Evolutionary conservation across 1,140 invertebrate genomes (phyloP).

Genomic region (Drosophila baimaii): DNA sequence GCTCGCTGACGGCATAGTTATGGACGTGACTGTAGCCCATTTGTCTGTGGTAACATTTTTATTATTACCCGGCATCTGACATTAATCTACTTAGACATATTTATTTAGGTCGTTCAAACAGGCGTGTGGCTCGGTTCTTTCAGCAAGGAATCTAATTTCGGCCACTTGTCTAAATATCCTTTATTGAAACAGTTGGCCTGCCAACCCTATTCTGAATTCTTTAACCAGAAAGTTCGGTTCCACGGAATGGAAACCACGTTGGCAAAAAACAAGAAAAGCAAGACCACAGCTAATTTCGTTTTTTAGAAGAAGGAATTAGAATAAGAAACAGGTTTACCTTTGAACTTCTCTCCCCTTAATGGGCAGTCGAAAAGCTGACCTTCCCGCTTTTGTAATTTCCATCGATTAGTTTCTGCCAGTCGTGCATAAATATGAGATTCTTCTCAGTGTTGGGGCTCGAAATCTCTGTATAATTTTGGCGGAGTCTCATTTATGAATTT

Average conservation of each 20-base stretch:
- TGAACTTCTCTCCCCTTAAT: constrained; percentile 43
- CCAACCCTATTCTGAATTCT: not conserved
- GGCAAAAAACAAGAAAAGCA: constrained; percentile 21
- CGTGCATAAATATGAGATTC: constrained; percentile 40
- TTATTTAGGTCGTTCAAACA: constrained; percentile 72
- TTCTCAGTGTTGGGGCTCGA: constrained; percentile 14
- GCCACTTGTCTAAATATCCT: constrained; percentile 59
- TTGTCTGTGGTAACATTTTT: constrained; percentile 69
- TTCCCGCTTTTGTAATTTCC: constrained; percentile 53
- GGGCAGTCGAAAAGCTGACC: constrained; percentile 57
- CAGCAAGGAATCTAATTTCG: constrained; percentile 16
- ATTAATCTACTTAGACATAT: constrained; percentile 70
- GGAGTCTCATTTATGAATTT: constrained; percentile 40
- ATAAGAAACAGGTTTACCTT: constrained; percentile 63
- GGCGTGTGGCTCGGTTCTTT: constrained; percentile 19
- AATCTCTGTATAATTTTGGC: constrained; percentile 13
- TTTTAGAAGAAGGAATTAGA: constrained; percentile 12
- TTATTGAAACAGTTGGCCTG: constrained; percentile 50
- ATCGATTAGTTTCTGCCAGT: constrained; percentile 47
- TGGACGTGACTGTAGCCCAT: constrained; percentile 61
- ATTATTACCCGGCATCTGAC: constrained; percentile 46
- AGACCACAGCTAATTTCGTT: constrained; percentile 16
- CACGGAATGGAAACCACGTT: constrained; percentile 23
- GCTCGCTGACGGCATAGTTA: constrained; percentile 8
- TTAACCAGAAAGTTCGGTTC: not conserved